Evolutionary conservation across 2,888 invertebrate genomes (phyloP).

Genomic region (Leistus spinibarbis): DNA sequence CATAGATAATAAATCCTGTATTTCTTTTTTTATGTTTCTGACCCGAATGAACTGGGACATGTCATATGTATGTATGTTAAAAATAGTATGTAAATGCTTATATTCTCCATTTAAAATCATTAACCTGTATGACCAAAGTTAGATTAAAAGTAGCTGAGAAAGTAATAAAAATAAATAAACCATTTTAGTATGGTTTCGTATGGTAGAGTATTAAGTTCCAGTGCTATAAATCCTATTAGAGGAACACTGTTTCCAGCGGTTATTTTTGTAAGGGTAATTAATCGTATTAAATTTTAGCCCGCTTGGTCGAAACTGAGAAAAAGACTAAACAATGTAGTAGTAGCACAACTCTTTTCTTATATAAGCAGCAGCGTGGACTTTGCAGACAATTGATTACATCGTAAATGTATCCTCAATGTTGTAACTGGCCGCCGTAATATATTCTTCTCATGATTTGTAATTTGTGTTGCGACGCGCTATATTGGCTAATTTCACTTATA

Average conservation of each 20-base stretch:
- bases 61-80: no score
- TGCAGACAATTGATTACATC: not conserved
- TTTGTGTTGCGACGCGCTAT: conserved; percentile 23
- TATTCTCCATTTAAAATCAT: no score
- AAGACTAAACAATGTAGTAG: not conserved
- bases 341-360: not conserved
- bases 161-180: no score
- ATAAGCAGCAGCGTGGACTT: not conserved
- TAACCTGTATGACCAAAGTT: no score
- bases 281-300: not conserved
- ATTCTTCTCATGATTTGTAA: conserved; percentile 39
- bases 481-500: conserved; percentile 39
- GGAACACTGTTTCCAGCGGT: not conserved
- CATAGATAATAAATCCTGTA: no score
- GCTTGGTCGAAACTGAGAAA: not conserved
- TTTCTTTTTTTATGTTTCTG: no score
- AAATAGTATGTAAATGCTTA: no score
- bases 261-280: not conserved
- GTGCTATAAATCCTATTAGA: not conserved
- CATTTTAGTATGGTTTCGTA: no score
- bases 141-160: no score
- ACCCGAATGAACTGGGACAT: no score
- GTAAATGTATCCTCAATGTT: not conserved
- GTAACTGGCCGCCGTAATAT: conserved; percentile 10
- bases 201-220: no score